A percentile compares a stretch with the other conserved stretches of the same genome.
phyloP scores from a whole-genome alignment of 2,113 vertebrate species.

The Bettongia penicillata region DNA sequence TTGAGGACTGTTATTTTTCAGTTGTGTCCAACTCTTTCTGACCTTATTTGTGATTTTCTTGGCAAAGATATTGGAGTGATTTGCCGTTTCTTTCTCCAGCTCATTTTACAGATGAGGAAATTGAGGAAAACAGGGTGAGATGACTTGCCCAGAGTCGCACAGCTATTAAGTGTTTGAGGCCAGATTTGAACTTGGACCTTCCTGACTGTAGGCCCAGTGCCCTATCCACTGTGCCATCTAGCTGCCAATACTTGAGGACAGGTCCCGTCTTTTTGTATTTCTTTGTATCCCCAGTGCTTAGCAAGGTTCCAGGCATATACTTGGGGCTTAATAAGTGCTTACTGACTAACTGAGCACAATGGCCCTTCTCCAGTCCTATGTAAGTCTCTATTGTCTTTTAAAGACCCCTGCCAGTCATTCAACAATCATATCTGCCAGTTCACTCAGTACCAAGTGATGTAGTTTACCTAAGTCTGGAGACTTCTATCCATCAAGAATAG shows the following conservation, averaged over 20 bases:
- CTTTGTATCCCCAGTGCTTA: too few species aligned
- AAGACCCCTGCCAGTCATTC: too few species aligned
- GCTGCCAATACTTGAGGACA: too few species aligned
- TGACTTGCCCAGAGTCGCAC: background rate
- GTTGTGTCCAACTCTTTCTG: background rate
- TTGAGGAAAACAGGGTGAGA: background rate
- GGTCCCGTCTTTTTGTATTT: too few species aligned
- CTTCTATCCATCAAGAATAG: background rate
- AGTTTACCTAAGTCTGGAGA: background rate
- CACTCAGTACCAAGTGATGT: too few species aligned
- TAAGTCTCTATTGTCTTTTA: too few species aligned
- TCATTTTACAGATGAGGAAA: background rate
- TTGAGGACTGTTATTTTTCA: background rate
- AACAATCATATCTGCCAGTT: too few species aligned
- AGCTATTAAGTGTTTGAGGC: background rate
- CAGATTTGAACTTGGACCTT: background rate
- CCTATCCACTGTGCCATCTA: background rate
- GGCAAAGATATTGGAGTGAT: background rate
- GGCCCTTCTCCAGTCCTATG: too few species aligned
- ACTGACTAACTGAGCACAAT: too few species aligned
- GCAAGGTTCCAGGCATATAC: too few species aligned
- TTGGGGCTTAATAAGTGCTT: too few species aligned
- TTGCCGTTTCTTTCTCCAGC: background rate
- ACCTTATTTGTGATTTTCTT: background rate
- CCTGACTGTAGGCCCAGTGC: background rate